Conservation (phyloP, 2,888 invertebrate genomes). For the Oxystoma pomonae region DNA sequence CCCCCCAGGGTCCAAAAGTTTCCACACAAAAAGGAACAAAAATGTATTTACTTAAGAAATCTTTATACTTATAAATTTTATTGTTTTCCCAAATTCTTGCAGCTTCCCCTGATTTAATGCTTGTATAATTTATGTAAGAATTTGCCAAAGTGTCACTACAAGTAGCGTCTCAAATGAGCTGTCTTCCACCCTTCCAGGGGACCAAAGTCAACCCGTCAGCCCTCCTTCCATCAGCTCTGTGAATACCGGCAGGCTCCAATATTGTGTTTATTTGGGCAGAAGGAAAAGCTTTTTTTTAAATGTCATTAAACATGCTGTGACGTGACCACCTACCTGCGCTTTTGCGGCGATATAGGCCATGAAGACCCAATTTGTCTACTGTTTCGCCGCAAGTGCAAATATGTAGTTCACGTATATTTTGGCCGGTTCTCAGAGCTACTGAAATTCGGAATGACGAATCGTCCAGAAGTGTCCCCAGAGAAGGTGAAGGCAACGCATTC, state of each 20-base stretch:
- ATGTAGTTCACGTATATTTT: background rate
- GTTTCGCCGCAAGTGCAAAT: background rate
- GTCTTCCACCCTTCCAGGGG: background rate
- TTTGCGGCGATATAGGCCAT: background rate
- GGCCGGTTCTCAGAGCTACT: background rate
- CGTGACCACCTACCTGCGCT: background rate
- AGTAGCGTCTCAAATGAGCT: background rate
- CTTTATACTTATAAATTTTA: too few relatives aligned
- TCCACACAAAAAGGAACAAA: too few relatives aligned
- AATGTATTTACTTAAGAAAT: too few relatives aligned
- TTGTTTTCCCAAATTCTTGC: too few relatives aligned
- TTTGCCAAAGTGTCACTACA: background rate
- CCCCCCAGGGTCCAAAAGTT: too few relatives aligned
- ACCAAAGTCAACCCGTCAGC: background rate
- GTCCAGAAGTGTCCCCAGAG: background rate
- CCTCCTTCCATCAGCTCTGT: background rate
- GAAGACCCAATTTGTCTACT: background rate
- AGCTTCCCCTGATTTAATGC: too few relatives aligned
- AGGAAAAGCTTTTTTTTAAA: too few relatives aligned
- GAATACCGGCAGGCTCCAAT: background rate
- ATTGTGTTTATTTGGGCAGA: background rate
- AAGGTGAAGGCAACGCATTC: background rate
- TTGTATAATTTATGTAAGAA: too few relatives aligned
- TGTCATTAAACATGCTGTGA: too few relatives aligned
- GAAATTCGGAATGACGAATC: background rate